Evolutionary conservation across 2,797 vertebrate species (phyloP).

Genomic region (Numenius phaeopus): DNA sequence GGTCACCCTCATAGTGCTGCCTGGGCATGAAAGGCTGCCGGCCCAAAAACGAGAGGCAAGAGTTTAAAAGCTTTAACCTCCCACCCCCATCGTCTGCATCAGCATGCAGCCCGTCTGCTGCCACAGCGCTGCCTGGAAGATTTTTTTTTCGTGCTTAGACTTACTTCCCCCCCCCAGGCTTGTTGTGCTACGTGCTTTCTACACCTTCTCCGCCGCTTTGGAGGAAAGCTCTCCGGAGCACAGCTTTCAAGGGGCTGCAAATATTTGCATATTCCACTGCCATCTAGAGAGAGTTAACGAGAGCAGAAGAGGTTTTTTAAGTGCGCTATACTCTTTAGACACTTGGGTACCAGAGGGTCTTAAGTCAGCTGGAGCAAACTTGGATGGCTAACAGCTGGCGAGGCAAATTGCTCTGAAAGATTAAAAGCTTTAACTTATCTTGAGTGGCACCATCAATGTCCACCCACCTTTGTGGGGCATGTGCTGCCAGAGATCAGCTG

Average conservation of each 20-base stretch:
- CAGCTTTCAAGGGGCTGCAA: not conserved
- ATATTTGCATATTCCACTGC: not conserved
- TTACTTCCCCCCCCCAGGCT: not conserved
- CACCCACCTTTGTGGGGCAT: accelerated
- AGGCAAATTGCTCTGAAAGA: not conserved
- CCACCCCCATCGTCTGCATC: accelerated
- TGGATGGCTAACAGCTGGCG: not conserved
- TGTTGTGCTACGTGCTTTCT: not conserved
- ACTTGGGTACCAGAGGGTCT: not conserved
- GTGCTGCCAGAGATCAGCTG: not conserved
- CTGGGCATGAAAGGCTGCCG: not conserved
- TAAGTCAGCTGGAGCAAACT: not conserved
- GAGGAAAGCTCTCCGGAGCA: not conserved
- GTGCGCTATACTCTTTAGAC: not conserved
- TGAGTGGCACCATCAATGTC: not conserved
- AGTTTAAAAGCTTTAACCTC: not conserved
- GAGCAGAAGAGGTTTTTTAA: not conserved
- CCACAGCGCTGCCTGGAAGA: not conserved
- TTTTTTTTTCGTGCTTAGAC: not conserved
- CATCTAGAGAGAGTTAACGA: not conserved
- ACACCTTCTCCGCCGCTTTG: not conserved
- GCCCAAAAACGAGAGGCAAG: not conserved
- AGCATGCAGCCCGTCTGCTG: not conserved
- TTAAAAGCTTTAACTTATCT: not conserved
- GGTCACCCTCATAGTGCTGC: not conserved